Conservation (phyloP, 2,113 vertebrate species). For the Ictidomys tridecemlineatus region DNA sequence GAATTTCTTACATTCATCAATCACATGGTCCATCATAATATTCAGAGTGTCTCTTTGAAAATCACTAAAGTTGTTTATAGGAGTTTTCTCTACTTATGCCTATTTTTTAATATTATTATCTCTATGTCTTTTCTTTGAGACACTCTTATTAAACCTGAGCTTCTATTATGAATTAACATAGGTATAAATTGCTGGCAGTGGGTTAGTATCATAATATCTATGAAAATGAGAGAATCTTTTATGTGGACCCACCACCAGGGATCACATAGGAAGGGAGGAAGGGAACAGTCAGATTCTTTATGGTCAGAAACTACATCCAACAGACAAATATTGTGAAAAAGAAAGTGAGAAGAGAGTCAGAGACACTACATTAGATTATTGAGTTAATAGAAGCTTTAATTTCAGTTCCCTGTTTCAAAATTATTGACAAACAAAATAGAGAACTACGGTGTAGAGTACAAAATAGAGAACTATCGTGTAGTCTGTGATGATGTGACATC, state of each 20-base stretch:
- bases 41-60: constrained; percentile 9
- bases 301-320: constrained; percentile 9
- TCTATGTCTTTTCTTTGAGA: constrained; percentile 49
- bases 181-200: not conserved
- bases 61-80: not conserved
- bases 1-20: not conserved
- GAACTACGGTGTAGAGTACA: not conserved
- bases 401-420: constrained; percentile 3
- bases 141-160: constrained; percentile 3
- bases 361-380: not conserved
- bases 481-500: not conserved
- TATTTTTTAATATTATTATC: not conserved
- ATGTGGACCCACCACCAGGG: not conserved
- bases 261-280: not conserved
- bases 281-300: not conserved
- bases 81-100: not conserved
- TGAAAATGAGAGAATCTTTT: constrained; percentile 17
- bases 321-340: not conserved
- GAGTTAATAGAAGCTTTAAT: not conserved
- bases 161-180: constrained; percentile 8
- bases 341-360: not conserved
- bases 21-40: not conserved
- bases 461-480: not conserved
- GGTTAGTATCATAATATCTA: not conserved
- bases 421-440: not conserved